Evolutionary conservation across 2,888 invertebrate species (phyloP), one percentile per base, ranked within the genome.

Genomic region (Limenitis camilla): DNA sequence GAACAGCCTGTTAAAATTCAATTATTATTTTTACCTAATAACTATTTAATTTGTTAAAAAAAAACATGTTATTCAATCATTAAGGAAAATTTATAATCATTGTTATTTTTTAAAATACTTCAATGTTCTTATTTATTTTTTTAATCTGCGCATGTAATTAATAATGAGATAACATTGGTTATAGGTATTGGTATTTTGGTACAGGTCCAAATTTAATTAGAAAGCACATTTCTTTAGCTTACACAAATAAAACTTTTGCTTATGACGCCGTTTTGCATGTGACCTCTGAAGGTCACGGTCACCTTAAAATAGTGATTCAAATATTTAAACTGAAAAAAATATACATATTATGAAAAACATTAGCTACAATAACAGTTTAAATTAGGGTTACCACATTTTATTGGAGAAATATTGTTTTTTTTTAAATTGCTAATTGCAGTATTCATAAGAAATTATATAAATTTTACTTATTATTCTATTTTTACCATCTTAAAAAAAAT

Each of bases 271-370:
- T 53, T 59, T 56, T 63, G 61, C 62, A 61, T 54, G 50, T 73
- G 81, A 82, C 84, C 82, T 76, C 71, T 76, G 75, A 84, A 84
- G 82, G 84, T 83, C 76, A 78, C 65, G 67, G 69, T 69, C 61
- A 60, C 62, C 59, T 61, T 46, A 49, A 59, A 52, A 58, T 51
- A 44, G 52, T 58, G 52, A 56, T n/a, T 52, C 36, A 58, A 52
- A 28, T 57, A 49, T 28, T 48, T 41, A 32, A 10, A 30, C 5
- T 27, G 30, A 19, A 19, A 47, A 48, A 43, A 38, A n/a, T n/a
- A n/a, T n/a, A n/a, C n/a, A n/a, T n/a, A n/a, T n/a, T n/a, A n/a
- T n/a, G n/a, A n/a, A n/a, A n/a, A n/a, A n/a, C n/a, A n/a, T n/a
- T n/a, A n/a, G n/a, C n/a, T n/a, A n/a, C n/a, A n/a, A n/a, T n/a